Evolutionary conservation across 2,113 vertebrate species (phyloP), one percentile per base, ranked within the genome.

Genomic region (Boulengeromyrus knoepffleri): DNA sequence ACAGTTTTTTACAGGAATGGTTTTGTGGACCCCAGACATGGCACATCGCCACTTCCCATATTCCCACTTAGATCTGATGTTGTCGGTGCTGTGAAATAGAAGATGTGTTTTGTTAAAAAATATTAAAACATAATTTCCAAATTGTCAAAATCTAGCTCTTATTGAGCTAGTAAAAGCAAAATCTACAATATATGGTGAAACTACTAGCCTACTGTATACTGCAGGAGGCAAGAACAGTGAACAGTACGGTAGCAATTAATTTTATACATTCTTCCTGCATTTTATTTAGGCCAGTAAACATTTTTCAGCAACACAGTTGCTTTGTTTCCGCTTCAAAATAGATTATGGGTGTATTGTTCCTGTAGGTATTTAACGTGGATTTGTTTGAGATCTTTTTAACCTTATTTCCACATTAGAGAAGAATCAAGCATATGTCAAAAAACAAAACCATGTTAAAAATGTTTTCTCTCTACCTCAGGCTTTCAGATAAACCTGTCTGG

Each of bases 401-500:
- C 3, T 87, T 17, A 52, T 70, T 21, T 58, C 86, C 36, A 21
- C 39, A 13, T 88, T 24, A 21, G 62, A 90, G n/a, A 88, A 31
- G 87, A 90, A 87, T 45, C 87, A 39, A 77, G 47, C 77, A 85
- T n/a, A 9, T 58, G 88, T 62, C 46, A 88, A 74, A 93, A 92
- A 92, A 90, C 49, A 42, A 19, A 74, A 77, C 27, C 19, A 92
- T 45, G 74, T 92, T 90, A 94, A 93, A 94, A 94, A 92, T 92
- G 89, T 93, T 52, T 90, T 93, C 92, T 94, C 92, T 93, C 92
- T 90, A 94, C 93, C 92, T 92, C 94, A 96, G 95, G 95, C 91
- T 95, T 96, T 96, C 96, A 96, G 94, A 96, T 96, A 95, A 96
- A 95, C 94, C 95, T 96, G 92, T 94, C 95, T 94, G 95, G 95